Conservation (phyloP, 2,888 invertebrate genomes). For the Callinectes sapidus region DNA sequence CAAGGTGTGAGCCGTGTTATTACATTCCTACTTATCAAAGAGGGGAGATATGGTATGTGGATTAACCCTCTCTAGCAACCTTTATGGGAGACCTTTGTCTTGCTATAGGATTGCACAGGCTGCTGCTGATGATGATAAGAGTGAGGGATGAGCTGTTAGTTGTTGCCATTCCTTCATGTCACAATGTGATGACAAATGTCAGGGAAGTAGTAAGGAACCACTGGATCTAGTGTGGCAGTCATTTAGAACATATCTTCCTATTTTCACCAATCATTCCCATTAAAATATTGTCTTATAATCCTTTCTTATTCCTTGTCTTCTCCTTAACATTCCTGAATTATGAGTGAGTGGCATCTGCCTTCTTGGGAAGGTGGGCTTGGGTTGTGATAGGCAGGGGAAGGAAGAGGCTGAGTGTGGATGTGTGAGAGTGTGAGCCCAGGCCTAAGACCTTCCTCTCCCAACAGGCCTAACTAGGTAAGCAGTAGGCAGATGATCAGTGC, state of each 20-base stretch:
- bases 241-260: background rate
- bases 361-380: background rate
- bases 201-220: no score
- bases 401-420: background rate
- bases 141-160: no score
- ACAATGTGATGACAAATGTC: no score
- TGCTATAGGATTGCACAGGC: no score
- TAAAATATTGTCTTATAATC: background rate
- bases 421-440: background rate
- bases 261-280: background rate
- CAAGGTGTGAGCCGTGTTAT: no score
- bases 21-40: no score
- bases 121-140: no score
- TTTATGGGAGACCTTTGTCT: no score
- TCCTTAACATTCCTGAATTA: background rate
- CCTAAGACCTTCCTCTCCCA: background rate
- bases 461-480: slow-evolving; percentile 18
- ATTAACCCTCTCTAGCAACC: no score
- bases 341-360: background rate
- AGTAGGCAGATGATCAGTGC: background rate
- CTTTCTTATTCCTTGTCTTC: background rate
- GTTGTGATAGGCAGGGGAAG: slow-evolving; percentile 28
- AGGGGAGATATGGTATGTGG: no score
- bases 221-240: background rate
- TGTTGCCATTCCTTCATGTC: no score